These are phyloP conservation scores for Nesometra sesokonis DNA, from an alignment of 35 echinoderm and acorn worm species.

Conservation along the genomic window DNA sequence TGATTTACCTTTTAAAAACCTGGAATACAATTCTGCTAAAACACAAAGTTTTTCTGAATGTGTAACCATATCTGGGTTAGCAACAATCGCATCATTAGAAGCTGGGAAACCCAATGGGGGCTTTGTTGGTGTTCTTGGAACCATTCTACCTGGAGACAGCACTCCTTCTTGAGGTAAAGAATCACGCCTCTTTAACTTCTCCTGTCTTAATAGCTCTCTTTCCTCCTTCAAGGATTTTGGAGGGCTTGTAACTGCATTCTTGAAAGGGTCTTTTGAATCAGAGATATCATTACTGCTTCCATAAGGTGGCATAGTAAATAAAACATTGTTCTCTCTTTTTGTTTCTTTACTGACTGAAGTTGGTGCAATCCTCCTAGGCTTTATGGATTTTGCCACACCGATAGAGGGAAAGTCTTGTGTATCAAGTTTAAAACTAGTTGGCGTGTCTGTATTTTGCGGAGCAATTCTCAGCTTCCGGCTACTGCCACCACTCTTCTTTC, in stretches of 20 bases:
- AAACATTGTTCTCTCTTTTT: not conserved
- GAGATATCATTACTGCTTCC: too few species aligned
- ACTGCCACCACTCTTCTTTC: not conserved
- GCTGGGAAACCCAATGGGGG: not conserved
- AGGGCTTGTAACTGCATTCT: not conserved
- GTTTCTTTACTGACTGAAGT: not conserved
- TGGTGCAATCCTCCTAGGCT: conserved; percentile 37
- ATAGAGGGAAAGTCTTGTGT: conserved; percentile 36
- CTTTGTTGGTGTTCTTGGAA: conserved; percentile 30
- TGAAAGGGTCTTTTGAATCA: not conserved
- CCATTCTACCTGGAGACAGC: not conserved
- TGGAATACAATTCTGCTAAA: conserved; percentile 44
- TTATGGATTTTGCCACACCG: not conserved
- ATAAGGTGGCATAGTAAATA: conserved; percentile 9
- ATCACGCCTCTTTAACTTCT: not conserved
- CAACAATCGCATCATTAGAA: conserved; percentile 3
- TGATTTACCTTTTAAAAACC: conserved; percentile 37
- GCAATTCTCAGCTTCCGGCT: not conserved
- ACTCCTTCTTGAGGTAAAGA: not conserved
- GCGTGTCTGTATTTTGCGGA: not conserved
- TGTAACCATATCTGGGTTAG: conserved; percentile 22
- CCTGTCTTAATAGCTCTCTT: conserved; percentile 35
- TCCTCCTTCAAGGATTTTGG: conserved; percentile 23
- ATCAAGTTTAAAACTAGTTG: not conserved
- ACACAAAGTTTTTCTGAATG: conserved; percentile 30